These are phyloP conservation scores for Podarcis siculus DNA, from an alignment of 2,797 vertebrate genomes.

Conservation along the genomic window DNA sequence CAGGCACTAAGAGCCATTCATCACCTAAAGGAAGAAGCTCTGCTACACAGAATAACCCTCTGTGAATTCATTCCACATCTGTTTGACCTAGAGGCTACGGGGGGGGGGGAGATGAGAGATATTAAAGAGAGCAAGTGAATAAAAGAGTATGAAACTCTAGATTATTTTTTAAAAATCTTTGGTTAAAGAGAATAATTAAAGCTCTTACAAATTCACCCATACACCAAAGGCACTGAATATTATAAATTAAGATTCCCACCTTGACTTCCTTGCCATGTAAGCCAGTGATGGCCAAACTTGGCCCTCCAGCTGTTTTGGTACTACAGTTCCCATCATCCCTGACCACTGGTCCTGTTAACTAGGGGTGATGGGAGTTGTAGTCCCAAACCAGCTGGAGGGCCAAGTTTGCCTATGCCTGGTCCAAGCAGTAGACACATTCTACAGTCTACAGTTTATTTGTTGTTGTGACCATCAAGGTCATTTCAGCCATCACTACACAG, in stretches of 20 bases:
- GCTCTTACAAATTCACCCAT: neutral
- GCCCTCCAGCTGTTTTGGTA: too few species aligned
- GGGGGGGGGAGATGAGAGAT: neutral
- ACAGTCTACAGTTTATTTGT: neutral
- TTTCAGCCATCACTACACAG: too few species aligned
- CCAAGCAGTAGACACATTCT: neutral
- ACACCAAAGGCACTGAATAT: neutral
- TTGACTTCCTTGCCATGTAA: neutral
- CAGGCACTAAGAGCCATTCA: slow-evolving; percentile 2
- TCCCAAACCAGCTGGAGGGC: too few species aligned
- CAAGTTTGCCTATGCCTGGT: too few species aligned
- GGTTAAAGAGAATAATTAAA: neutral
- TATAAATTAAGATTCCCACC: neutral
- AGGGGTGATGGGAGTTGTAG: too few species aligned
- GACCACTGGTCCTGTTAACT: too few species aligned
- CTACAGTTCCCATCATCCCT: too few species aligned
- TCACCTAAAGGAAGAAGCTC: neutral
- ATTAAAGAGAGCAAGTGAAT: slow-evolving; percentile 5
- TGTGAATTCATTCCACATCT: slow-evolving; percentile 21
- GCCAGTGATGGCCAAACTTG: too few species aligned
- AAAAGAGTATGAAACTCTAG: neutral
- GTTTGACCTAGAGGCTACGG: slow-evolving; percentile 11
- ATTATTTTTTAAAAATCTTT: neutral
- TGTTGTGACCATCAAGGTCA: too few species aligned
- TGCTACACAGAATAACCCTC: neutral